Conservation (phyloP, 2,888 invertebrate species). For the Lithodes maja region DNA sequence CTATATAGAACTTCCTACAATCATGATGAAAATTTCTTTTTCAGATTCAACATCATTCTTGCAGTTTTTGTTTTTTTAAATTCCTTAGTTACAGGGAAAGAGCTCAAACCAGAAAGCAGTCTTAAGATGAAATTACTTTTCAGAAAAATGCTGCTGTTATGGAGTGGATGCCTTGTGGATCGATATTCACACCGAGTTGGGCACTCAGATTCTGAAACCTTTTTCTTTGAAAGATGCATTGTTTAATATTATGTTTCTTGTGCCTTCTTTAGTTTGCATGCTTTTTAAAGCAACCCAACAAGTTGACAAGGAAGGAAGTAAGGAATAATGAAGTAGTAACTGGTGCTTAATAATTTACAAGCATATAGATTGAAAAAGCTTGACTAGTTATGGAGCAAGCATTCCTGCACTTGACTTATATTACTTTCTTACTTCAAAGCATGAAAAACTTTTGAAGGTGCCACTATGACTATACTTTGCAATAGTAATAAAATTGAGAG, state of each 20-base stretch:
- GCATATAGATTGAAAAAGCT: conserved; percentile 36
- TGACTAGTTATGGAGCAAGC: conserved; percentile 39
- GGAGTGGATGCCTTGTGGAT: conserved; percentile 54
- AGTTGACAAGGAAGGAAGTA: conserved; percentile 68
- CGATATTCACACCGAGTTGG: conserved; percentile 33
- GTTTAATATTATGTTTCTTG: conserved; percentile 62
- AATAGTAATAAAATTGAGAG: conserved; percentile 53
- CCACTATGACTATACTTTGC: conserved; percentile 35
- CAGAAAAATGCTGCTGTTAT: conserved; percentile 57
- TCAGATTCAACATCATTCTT: conserved; percentile 52
- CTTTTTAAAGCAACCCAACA: conserved; percentile 67
- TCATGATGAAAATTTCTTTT: conserved; percentile 60
- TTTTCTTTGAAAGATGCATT: conserved; percentile 60
- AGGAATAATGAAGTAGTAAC: conserved; percentile 65
- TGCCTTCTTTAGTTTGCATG: conserved; percentile 66
- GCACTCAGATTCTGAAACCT: conserved; percentile 34
- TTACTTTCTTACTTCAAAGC: conserved; percentile 15
- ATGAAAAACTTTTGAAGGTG: conserved; percentile 46
- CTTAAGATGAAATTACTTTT: conserved; percentile 64
- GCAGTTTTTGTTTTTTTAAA: conserved; percentile 47
- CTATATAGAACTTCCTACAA: conserved; percentile 55
- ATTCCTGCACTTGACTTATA: conserved; percentile 12
- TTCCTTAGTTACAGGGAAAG: conserved; percentile 65
- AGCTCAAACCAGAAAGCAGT: conserved; percentile 58
- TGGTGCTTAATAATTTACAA: conserved; percentile 54